Evolutionary conservation across 2,113 vertebrate species (phyloP), one percentile per base, ranked within the genome.

Genomic region (Cyprinus carpio): DNA sequence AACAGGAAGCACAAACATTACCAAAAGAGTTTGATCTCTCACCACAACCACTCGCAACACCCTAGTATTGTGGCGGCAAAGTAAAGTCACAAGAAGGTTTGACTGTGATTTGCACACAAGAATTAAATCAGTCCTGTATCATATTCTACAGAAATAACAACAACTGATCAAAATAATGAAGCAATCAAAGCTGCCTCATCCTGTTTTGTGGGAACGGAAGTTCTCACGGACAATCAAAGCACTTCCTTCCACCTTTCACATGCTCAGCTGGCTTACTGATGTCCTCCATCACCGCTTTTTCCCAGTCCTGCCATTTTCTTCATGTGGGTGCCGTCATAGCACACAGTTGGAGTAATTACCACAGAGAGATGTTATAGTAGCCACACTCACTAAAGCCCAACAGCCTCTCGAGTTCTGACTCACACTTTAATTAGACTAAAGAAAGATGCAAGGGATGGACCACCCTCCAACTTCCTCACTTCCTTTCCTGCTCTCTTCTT

Each of bases 371-470:
- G 0, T 37, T 72, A 71, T 74, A 37, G 67, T 72, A 83, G 80
- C 80, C 80, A 25, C 31, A 18, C 31, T 83, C 49, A 56, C 81
- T 51, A 83, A 83, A 58, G 67, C 81, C 81, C 81, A 71, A 67
- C 49, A 83, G 67, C 67, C 67, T 72, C 67, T 72, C 25, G 81
- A 83, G 81, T 72, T 83, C 80, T 83, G 81, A 72, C 49, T 83
- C 81, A 72, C 1, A 20, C 81, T 83, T 83, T 83, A 83, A 83
- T 83, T 83, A 83, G 64, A 72, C 67, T 71, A 54, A 83, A 83
- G 67, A 72, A 37, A 72, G 51, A 83, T 49, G 18, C 62, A 31
- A 81, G 80, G 16, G 43, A 51, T 64, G 27, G 46, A 16, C 80
- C 13, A 51, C 62, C 31, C 62, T 51, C 27, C 27, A n/a, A 76